These are phyloP conservation scores for Drosophila kepulauana DNA, from an alignment of 1,140 invertebrate genomes.

Conservation along the genomic window DNA sequence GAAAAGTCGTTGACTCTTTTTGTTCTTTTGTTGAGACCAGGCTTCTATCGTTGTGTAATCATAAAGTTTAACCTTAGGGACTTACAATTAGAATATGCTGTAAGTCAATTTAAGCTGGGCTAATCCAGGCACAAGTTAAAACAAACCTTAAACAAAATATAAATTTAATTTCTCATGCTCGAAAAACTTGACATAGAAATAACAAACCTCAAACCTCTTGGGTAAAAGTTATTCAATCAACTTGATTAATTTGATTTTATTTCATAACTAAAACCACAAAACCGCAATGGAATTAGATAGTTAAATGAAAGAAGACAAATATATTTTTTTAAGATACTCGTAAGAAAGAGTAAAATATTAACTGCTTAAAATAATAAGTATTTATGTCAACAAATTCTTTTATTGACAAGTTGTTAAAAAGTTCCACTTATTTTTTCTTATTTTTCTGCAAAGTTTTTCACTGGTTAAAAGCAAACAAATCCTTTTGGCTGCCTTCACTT, in stretches of 20 bases:
- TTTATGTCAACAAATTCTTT: neutral
- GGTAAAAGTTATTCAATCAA: neutral
- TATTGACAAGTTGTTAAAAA: neutral
- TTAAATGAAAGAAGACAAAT: too few species aligned
- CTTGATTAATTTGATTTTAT: neutral
- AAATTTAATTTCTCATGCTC: neutral
- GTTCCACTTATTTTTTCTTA: neutral
- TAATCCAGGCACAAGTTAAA: neutral
- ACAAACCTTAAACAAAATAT: neutral
- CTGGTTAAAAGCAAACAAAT: slow-evolving; percentile 5
- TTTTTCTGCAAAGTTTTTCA: neutral
- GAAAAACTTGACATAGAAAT: neutral
- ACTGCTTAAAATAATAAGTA: too few species aligned
- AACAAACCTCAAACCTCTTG: neutral
- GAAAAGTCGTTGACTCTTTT: slow-evolving; percentile 4
- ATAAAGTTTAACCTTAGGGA: neutral
- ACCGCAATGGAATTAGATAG: neutral
- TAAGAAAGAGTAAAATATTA: too few species aligned
- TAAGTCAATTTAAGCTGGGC: slow-evolving; percentile 3
- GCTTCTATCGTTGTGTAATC: slow-evolving; percentile 4
- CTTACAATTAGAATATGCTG: neutral
- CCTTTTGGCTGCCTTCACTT: neutral
- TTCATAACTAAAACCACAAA: neutral
- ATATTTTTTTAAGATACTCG: too few species aligned
- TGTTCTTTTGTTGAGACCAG: neutral